Evolutionary conservation across 2,113 vertebrate genomes (phyloP), one percentile per base, ranked within the genome.

Genomic region (Mastomys natalensis): DNA sequence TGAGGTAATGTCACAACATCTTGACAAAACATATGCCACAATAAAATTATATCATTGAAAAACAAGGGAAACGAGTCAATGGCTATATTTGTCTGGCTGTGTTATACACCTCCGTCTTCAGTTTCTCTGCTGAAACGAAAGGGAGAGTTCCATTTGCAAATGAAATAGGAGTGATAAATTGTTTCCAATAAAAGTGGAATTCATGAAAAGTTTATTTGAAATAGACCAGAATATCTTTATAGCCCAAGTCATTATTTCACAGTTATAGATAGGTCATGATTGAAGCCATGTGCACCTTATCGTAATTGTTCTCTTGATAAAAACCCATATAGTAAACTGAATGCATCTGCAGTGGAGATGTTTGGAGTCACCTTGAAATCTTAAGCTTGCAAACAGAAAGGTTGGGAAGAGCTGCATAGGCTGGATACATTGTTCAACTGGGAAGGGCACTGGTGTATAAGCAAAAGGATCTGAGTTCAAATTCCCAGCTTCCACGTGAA

Each of bases 1-100:
- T 10, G 91, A 97, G 96, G 95, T 97, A 96, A 96, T 94, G 97
- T 97, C 96, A 96, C 95, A 98, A 93, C 98, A 97, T 98, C 94
- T 94, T 96, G 91, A 95, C 87, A 97, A 97, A 98, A 88, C 98
- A 97, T 97, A 96, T 97, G 97, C 91, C 73, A 86, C 77, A 97
- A 98, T 95, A 89, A 97, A 96, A 97, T 95, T 96, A 87, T 94
- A 96, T 98, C 97, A 91, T 91, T 24, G n/a, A 43, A 87, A 82
- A 90, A 85, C 53, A 90, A 90, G 74, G 60, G 21, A 90, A 87
- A 87, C 92, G 72, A 89, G 85, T 73, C 66, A 87, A 55, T 90
- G 92, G 91, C 89, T 97, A 80, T 97, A 97, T 96, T 97, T 95
- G 92, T 95, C 91, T 95, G 70, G 81, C 81, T 80, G 95, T 95